Conservation (phyloP, 2,888 invertebrate genomes). For the Callyntrura guangdongensis region DNA sequence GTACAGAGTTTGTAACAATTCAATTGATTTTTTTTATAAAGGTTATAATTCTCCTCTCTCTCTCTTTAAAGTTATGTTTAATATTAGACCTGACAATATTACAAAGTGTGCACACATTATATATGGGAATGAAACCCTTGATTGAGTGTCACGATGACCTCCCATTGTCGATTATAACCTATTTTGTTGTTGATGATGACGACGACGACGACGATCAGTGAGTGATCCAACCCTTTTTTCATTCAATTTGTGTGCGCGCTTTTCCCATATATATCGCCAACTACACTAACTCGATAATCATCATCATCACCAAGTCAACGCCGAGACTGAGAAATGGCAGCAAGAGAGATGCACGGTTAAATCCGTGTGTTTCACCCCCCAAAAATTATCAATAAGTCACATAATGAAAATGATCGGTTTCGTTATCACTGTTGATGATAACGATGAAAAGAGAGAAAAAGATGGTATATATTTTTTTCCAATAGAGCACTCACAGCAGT, state of each 20-base stretch:
- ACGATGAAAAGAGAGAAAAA: neutral
- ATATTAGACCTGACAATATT: too few relatives aligned
- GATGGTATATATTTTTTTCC: slow-evolving; percentile 8
- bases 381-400: slow-evolving; percentile 70
- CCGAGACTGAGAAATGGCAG: slow-evolving; percentile 49
- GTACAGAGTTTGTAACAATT: slow-evolving; percentile 11
- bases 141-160: slow-evolving; percentile 77
- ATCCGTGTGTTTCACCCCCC: neutral
- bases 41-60: too few relatives aligned
- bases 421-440: slow-evolving; percentile 1
- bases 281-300: neutral
- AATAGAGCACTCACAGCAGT: slow-evolving; percentile 62
- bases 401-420: slow-evolving; percentile 72
- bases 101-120: neutral
- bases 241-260: neutral
- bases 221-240: slow-evolving; percentile 36
- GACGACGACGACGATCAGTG: neutral
- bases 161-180: slow-evolving; percentile 65
- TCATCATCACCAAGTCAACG: neutral
- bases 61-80: neutral
- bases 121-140: slow-evolving; percentile 32
- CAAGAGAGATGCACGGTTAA: neutral
- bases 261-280: slow-evolving; percentile 5
- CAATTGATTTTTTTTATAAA: slow-evolving; percentile 16
- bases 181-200: slow-evolving; percentile 3